Evolutionary conservation across 2,113 vertebrate species (phyloP), one percentile per base, ranked within the genome.

Genomic region (Microtus ochrogaster): DNA sequence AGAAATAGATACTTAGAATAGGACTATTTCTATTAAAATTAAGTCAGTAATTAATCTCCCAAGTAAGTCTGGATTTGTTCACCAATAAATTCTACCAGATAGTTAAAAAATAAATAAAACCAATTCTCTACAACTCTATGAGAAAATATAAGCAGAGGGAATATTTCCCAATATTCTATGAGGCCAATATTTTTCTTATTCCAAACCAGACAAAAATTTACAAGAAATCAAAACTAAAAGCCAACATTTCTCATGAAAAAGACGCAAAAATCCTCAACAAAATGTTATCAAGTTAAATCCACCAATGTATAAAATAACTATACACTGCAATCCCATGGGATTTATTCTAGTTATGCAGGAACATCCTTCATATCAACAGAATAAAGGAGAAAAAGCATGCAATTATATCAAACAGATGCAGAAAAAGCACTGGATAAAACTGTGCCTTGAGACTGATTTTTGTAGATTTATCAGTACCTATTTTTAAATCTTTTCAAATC

Each of bases 401-500:
- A 14, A 49, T 73, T 72, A 28, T 84, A 61, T 73, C 72, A 89
- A 58, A 58, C 36, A 94, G n/a, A 74, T 28, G 21, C 47, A 73
- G 72, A 81, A 36, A 85, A 61, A 94, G n/a, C 55, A 92, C 68
- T 77, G 66, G 72, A 89, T 13, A 78, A 84, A 73, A 92, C 19
- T 78, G 76, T 78, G 63, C 14, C 26, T 6, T 30, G 47, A 92
- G 39, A 89, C 78, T 81, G 77, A 68, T 61, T 95, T 88, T 94
- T 95, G 24, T 92, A 55, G 66, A n/a, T 70, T 89, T 83, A 33
- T 49, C 55, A 78, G 63, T 52, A 81, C 36, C 19, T 55, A 36
- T 85, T 89, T 94, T 85, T 82, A 76, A 73, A 52, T 91, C 68
- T 72, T 36, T 61, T 22, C 49, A 30, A 94, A 86, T 55, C 79